These are phyloP conservation scores for Reinhardtius hippoglossoides DNA, from an alignment of 2,113 vertebrate species.

Conservation along the genomic window DNA sequence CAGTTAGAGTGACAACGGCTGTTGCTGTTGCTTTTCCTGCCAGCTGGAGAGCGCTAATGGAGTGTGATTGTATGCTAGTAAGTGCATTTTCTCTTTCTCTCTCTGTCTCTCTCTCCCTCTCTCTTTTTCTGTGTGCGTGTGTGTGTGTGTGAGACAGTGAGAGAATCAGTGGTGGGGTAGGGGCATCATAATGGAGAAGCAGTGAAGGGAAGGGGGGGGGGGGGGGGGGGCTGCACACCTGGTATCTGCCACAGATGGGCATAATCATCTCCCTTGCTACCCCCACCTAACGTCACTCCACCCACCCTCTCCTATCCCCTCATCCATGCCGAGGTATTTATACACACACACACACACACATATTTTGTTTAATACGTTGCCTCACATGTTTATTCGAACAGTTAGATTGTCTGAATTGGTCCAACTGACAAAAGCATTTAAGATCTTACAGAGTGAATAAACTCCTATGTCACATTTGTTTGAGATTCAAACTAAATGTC, in stretches of 20 bases:
- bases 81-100: conserved; percentile 13
- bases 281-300: conserved; percentile 35
- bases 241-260: conserved; percentile 83
- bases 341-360: conserved; percentile 38
- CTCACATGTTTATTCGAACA: conserved; percentile 21
- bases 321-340: conserved; percentile 46
- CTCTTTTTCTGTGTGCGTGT: conserved; percentile 6
- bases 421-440: conserved; percentile 60
- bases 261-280: conserved; percentile 79
- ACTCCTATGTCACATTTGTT: conserved; percentile 36
- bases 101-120: background rate
- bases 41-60: conserved; percentile 80
- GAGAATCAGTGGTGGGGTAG: conserved; percentile 8
- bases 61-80: conserved; percentile 73
- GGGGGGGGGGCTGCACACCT: conserved; percentile 76
- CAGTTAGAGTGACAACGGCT: conserved; percentile 67
- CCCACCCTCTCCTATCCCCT: conserved; percentile 34
- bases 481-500: conserved; percentile 17
- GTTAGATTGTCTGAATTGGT: conserved; percentile 49
- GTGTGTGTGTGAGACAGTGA: conserved; percentile 16
- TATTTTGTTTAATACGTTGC: conserved; percentile 31
- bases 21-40: conserved; percentile 70
- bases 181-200: conserved; percentile 39
- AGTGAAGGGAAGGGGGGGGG: conserved; percentile 28
- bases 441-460: conserved; percentile 30